These are phyloP conservation scores for Pherbina coryleti DNA, from an alignment of 2,888 invertebrate genomes.

Conservation along the genomic window DNA sequence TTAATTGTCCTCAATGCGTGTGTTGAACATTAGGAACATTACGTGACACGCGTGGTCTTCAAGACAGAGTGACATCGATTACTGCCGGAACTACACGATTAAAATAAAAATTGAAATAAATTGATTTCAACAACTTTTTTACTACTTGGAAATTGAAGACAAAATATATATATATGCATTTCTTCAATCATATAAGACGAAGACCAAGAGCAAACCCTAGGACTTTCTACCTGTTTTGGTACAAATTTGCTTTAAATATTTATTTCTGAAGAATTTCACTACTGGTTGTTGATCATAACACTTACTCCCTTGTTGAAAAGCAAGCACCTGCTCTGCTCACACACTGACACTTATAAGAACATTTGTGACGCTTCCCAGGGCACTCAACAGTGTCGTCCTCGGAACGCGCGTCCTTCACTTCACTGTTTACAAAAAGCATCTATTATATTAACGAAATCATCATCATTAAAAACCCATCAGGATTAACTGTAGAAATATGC, in stretches of 20 bases:
- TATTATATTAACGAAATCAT: background rate
- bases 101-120: no score
- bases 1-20: no score
- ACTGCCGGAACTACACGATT: no score
- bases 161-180: no score
- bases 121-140: no score
- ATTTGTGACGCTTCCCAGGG: constrained; percentile 16
- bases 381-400: background rate
- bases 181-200: no score
- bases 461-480: constrained; percentile 29
- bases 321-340: background rate
- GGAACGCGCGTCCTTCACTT: background rate
- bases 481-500: background rate
- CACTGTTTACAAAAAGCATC: constrained; percentile 19
- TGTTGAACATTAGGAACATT: no score
- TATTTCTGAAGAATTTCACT: background rate
- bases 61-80: no score
- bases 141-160: no score
- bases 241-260: constrained; percentile 6
- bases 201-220: no score
- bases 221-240: no score
- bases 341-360: background rate
- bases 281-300: background rate
- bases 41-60: no score
- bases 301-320: background rate